Evolutionary conservation across 2,113 vertebrate species (phyloP), one percentile per base, ranked within the genome.

Genomic region (Odontophorus gujanensis): DNA sequence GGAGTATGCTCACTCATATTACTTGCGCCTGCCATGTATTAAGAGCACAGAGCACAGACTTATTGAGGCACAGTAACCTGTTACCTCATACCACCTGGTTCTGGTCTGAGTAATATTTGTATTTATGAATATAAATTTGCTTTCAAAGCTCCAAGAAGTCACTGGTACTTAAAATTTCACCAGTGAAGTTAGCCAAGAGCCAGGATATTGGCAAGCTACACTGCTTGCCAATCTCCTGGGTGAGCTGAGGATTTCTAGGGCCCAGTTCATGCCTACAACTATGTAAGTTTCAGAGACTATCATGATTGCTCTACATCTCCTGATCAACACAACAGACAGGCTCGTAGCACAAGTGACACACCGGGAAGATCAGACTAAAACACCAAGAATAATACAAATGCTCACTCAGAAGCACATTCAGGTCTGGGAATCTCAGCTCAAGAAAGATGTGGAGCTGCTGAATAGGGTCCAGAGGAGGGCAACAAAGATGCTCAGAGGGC

Each of bases 101-200:
- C 63, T 53, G 34, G 75, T 65, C 81, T 34, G 62, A 87, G 34
- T 11, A 87, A 59, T 38, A 20, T 30, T 68, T 32, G 3, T 53
- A 90, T 74, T 80, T 92, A 85, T 78, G 90, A 92, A 80, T 42
- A 62, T 2, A 76, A 91, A 85, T 8, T 76, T 67, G 79, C 34
- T 74, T 71, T 59, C 90, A 88, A 71, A 93, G 72, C 63, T 59
- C 50, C 26, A 1, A 62, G 32, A 80, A 87, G 53, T 42, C 72
- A 55, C 11, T 3, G 47, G 74, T 85, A 55, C 55, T 59, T 69
- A 50, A 73, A 83, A n/a, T 55, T 51, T 74, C 67, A 34, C 9
- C 81, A 67, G 38, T 4, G 45, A 53, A 66, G 48, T 12, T 5
- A 53, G 55, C 30, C 1, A 2, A 25, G 13, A 48, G 82, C 50